phyloP scores from a whole-genome alignment of 1,140 invertebrate species.

The Eulimnadia texana region DNA sequence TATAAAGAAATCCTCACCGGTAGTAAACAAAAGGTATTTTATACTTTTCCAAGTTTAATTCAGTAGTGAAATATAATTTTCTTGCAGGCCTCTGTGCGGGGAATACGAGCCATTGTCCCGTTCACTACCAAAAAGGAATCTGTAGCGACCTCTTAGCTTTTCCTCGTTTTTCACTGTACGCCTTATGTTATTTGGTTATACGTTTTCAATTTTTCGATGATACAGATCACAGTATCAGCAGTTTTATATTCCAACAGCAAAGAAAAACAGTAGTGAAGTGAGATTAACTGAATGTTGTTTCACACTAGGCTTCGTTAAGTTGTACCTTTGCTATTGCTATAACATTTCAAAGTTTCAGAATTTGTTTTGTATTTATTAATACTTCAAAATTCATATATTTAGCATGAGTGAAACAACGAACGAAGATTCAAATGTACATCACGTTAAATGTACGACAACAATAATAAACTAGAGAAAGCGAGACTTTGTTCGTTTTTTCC shows the following conservation, averaged over 20 bases:
- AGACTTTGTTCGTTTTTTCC: background rate
- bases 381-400: too few species aligned
- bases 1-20: slow-evolving; percentile 94
- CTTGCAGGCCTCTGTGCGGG: slow-evolving; percentile 64
- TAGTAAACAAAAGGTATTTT: slow-evolving; percentile 80
- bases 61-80: background rate
- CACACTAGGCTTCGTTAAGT: too few species aligned
- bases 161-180: slow-evolving; percentile 7
- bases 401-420: too few species aligned
- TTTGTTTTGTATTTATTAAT: too few species aligned
- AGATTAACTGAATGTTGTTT: too few species aligned
- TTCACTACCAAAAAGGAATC: slow-evolving; percentile 55
- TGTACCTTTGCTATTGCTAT: too few species aligned
- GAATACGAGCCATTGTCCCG: slow-evolving; percentile 68
- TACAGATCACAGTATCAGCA: background rate
- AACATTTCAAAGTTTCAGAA: too few species aligned
- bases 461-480: background rate
- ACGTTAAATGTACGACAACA: too few species aligned
- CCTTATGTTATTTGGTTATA: background rate
- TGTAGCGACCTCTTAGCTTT: background rate
- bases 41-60: background rate
- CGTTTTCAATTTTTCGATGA: background rate
- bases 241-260: too few species aligned
- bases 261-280: too few species aligned
- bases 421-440: too few species aligned